Conservation (phyloP, 2,888 invertebrate species). For the Fragum fragum region DNA sequence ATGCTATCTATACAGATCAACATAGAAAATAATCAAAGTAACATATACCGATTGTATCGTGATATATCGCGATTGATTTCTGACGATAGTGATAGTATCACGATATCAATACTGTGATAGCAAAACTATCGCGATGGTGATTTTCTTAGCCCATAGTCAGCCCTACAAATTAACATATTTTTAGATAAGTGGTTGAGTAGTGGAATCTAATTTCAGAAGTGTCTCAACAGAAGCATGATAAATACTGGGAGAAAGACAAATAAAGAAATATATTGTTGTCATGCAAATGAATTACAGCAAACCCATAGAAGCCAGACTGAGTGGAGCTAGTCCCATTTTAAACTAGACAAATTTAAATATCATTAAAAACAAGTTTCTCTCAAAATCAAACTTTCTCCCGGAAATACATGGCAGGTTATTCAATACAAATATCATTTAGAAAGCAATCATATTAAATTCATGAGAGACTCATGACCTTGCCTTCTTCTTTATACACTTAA, state of each 20-base stretch:
- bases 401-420: constrained; percentile 10
- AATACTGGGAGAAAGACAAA: not conserved
- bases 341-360: constrained; percentile 13
- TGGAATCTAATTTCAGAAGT: too few species aligned
- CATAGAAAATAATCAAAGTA: too few species aligned
- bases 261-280: constrained; percentile 3
- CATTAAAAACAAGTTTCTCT: constrained; percentile 9
- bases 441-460: constrained; percentile 19
- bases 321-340: constrained; percentile 16
- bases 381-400: constrained; percentile 1
- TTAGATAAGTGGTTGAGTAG: too few species aligned
- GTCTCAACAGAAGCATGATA: not conserved
- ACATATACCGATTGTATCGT: too few species aligned
- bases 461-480: not conserved
- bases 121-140: too few species aligned
- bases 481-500: not conserved
- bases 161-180: too few species aligned
- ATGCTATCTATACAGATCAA: too few species aligned
- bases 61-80: too few species aligned
- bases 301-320: not conserved
- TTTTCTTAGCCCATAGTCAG: too few species aligned
- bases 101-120: too few species aligned
- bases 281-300: constrained; percentile 16
- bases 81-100: too few species aligned
- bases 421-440: constrained; percentile 16